Evolutionary conservation across 1,140 invertebrate species (phyloP), one percentile per base, ranked within the genome.

Genomic region (Orussus abietinus): DNA sequence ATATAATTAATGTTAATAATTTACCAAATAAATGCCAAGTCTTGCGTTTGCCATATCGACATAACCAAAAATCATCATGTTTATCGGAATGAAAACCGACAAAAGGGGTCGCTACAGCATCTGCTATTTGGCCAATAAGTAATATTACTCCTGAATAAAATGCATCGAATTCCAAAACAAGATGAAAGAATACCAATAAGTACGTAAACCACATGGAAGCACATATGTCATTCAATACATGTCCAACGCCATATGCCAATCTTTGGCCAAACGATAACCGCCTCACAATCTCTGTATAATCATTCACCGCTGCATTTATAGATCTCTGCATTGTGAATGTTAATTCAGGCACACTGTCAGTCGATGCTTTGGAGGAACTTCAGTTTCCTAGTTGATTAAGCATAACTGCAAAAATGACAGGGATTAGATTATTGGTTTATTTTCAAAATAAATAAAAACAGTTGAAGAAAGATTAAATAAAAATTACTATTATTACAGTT

Each of bases 151-250:
- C 94, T 2, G 93, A 82, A 55, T 85, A 74, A 7, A 74, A 72
- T 51, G 85, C 82, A 62, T 78, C 77, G 63, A 96, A 90, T 49
- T 79, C 73, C 19, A 92, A 70, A 2, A 96, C 88, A 57, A 88
- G 78, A 62, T 95, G 86, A 60, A 95, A 87, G 71, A 84, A 98
- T 12, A 97, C 82, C 49, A 98, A 76, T n/a, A 96, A 75, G 72
- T 98, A 98, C 0, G 90, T 92, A 66, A 98, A 98, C 95, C 95
- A 97, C 80, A 98, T 90, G 32, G 90, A 90, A 21, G 93, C 90
- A 75, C 91, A 95, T 4, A 97, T 78, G 75, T 98, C 95, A 71
- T 97, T 97, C 17, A 95, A 74, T 19, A 97, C 81, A 75, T 97
- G 94, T 0, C 71, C 71, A 3, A 65, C 49, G n/a, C 71, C 71